These are phyloP conservation scores for Bubo blakistoni DNA, from an alignment of 2,113 vertebrate species.

Conservation along the genomic window DNA sequence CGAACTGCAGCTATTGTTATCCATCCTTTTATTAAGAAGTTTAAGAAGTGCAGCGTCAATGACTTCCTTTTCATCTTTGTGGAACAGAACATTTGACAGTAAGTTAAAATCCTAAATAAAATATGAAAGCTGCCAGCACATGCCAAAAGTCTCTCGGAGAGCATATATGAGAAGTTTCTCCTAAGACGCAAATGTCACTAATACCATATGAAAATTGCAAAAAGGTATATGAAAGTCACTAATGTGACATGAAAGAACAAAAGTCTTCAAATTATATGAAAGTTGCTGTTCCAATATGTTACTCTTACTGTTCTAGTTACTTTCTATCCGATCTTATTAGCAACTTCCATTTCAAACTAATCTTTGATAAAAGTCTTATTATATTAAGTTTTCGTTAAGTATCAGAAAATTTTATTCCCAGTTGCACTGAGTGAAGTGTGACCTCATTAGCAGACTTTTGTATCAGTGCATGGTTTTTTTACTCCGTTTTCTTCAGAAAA, in stretches of 20 bases:
- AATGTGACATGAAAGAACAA: conserved; percentile 64
- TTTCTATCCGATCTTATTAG: conserved; percentile 64
- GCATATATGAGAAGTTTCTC: conserved; percentile 27
- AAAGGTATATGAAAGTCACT: conserved; percentile 60
- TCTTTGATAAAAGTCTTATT: conserved; percentile 66
- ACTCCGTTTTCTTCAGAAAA: not conserved
- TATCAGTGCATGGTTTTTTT: not conserved
- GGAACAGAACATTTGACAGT: conserved; percentile 30
- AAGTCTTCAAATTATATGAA: conserved; percentile 62
- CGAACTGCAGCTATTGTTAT: not conserved
- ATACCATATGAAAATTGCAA: conserved; percentile 63
- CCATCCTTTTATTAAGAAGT: conserved; percentile 17
- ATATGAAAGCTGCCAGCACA: conserved; percentile 42
- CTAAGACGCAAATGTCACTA: conserved; percentile 24
- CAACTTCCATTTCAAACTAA: conserved; percentile 65
- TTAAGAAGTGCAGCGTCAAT: not conserved
- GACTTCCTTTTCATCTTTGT: conserved; percentile 46
- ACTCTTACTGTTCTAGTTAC: conserved; percentile 36
- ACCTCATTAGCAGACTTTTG: conserved; percentile 28
- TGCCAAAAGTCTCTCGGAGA: not conserved
- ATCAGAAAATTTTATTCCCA: conserved; percentile 44
- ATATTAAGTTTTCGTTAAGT: conserved; percentile 59
- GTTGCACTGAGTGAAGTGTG: conserved; percentile 23
- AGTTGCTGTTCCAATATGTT: conserved; percentile 22
- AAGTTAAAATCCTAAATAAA: conserved; percentile 60